Conservation (phyloP, 2,888 invertebrate species). For the Lathronympha strigana region DNA sequence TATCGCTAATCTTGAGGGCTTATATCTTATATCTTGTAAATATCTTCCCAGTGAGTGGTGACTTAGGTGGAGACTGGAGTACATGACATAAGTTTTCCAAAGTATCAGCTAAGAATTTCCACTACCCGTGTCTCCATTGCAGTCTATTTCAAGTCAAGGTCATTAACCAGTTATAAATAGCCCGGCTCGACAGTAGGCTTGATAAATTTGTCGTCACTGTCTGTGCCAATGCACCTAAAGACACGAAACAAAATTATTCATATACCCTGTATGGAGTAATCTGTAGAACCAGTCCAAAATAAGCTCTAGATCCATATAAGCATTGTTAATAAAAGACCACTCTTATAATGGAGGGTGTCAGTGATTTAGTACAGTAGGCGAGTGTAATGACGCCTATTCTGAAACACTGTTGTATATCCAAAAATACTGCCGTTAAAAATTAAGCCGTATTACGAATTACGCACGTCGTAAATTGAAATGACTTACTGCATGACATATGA, state of each 20-base stretch:
- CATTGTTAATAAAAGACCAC: not conserved
- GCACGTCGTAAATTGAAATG: not conserved
- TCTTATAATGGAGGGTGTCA: not conserved
- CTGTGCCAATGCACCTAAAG: constrained; percentile 22
- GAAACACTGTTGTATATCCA: not conserved
- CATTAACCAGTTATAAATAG: constrained; percentile 23
- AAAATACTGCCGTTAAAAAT: not conserved
- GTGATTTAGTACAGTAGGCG: not conserved
- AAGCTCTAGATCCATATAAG: not conserved
- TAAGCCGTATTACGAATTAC: not conserved
- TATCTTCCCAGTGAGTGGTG: no score
- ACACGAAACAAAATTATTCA: constrained; percentile 22
- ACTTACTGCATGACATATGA: not conserved
- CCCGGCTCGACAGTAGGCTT: constrained; percentile 10
- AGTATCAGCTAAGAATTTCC: not conserved
- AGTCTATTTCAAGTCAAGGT: constrained; percentile 26
- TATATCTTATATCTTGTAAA: no score
- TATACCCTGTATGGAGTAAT: not conserved
- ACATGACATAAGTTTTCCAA: not conserved
- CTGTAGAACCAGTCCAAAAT: not conserved
- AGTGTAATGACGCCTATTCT: not conserved
- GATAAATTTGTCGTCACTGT: constrained; percentile 25
- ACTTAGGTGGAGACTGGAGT: no score
- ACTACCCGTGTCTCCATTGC: not conserved
- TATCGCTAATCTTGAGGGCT: no score